These are phyloP conservation scores for Ptychobarbus kaznakovi DNA, from an alignment of 2,797 vertebrate species.

Conservation along the genomic window DNA sequence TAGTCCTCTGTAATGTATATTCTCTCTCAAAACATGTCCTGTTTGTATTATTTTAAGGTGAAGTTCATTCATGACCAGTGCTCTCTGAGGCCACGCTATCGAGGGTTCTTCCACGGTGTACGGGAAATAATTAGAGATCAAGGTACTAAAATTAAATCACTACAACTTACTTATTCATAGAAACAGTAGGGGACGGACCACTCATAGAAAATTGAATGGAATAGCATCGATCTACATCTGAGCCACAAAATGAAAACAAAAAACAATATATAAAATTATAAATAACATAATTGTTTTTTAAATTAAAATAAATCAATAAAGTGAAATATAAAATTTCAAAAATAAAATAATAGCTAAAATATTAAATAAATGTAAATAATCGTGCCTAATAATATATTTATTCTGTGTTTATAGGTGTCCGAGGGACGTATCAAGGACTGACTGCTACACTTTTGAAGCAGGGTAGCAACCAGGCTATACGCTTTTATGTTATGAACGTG, in stretches of 20 bases:
- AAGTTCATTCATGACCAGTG: constrained; percentile 87
- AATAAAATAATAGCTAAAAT: neutral
- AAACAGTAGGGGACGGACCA: neutral
- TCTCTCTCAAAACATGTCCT: neutral
- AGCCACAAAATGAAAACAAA: neutral
- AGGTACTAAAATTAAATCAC: constrained; percentile 65
- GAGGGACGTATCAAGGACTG: constrained; percentile 85
- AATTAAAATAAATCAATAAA: neutral
- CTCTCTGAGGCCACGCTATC: constrained; percentile 80
- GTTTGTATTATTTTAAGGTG: constrained; percentile 70
- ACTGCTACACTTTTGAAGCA: constrained; percentile 85
- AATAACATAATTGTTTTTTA: neutral
- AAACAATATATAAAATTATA: neutral
- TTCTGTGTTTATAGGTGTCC: constrained; percentile 72
- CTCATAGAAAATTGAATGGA: neutral
- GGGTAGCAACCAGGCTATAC: constrained; percentile 84
- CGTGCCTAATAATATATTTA: neutral
- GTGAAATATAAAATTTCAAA: no score
- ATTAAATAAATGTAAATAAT: no score
- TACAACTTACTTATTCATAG: neutral
- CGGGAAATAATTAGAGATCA: constrained; percentile 85
- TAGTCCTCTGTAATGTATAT: neutral
- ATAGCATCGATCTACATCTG: neutral
- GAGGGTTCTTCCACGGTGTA: constrained; percentile 84
- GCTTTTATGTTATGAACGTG: constrained; percentile 85